Evolutionary conservation across 1,140 invertebrate genomes (phyloP), one percentile per base, ranked within the genome.

Genomic region (Planococcus citri): DNA sequence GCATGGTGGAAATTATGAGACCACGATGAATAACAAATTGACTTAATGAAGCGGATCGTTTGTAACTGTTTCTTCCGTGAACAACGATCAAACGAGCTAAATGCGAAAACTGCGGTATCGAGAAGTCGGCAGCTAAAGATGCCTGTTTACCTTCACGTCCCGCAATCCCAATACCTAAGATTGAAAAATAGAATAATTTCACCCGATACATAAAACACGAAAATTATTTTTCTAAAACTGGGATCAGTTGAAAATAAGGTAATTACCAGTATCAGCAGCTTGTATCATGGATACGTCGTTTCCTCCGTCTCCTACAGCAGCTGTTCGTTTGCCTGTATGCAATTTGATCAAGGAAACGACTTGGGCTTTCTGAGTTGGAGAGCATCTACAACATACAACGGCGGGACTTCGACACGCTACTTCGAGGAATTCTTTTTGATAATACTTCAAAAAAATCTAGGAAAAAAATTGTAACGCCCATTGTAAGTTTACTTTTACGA

Each of bases 1-100:
- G 97, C 90, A 99, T 97, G 12, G 94, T 97, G 9, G 95, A 96
- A 69, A 99, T 98, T 75, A 99, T 98, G 51, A 99, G 83, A 70
- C 97, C 97, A 61, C 97, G 84, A 80, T 99, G 97, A 77, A 99
- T 98, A 51, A 99, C 96, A 79, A 99, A 99, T 79, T 99, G 96
- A 75, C 92, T 92, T 0, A 99, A 82, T 0, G 94, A 89, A 20
- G 96, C 95, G 1, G 96, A 98, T 67, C 97, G 82, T 81, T 98
- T 97, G 76, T 97, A 97, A 73, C 93, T 92, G 74, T 96, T 87
- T 71, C 97, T 84, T 0, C 97, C 97, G 79, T 99, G 97, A 1
- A 99, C 92, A 37, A 99, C 79, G 58, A 98, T 78, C 22, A 99
- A 82, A 58, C 91, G 85, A 22, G 88, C 85, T 73, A 99, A 85